Evolutionary conservation across 2,113 vertebrate genomes (phyloP), one percentile per base, ranked within the genome.

Genomic region (Nothobranchius furzeri): DNA sequence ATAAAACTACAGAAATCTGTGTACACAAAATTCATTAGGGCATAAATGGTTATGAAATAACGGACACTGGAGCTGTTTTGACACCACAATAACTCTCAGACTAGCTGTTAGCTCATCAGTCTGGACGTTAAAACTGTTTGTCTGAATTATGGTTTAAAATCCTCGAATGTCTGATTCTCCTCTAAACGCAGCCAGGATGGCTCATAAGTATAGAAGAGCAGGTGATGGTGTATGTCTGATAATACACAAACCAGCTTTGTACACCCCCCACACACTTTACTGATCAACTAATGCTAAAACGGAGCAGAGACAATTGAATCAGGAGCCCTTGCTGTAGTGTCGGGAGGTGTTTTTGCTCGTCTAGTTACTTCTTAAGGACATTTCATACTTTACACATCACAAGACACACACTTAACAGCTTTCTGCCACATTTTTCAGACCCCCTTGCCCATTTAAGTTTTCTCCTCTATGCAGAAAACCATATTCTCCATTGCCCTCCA

Each of bases 251-350:
- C 20, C 20, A 20, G 20, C 20, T 20, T 20, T 20, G 20, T 20
- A 20, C 59, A 63, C 72, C 73, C 70, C 68, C 58, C 50, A 46
- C 30, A 3, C 30, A 3, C 63, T 80, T 77, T 79, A 63, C 79
- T 85, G 86, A 89, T 86, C 78, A 86, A 86, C 85, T 83, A 84
- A 84, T 62, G 58, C 71, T 75, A 84, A 83, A 89, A 83, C 76
- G 73, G 84, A 87, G 77, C 58, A 30, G 60, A 57, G 76, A 57
- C 82, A 86, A 87, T 85, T 79, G 65, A 88, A 86, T 89, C 82
- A 86, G 36, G 62, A 48, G 53, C 77, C 64, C 83, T 68, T 78
- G 66, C 52, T 78, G 78, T 60, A 65, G 62, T 47, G 12, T 55
- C 72, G 60, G 62, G 59, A 12, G 40, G 49, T 52, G 0, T 0